Conservation (phyloP, 2,797 vertebrate genomes). For the Bradypodion pumilum region DNA sequence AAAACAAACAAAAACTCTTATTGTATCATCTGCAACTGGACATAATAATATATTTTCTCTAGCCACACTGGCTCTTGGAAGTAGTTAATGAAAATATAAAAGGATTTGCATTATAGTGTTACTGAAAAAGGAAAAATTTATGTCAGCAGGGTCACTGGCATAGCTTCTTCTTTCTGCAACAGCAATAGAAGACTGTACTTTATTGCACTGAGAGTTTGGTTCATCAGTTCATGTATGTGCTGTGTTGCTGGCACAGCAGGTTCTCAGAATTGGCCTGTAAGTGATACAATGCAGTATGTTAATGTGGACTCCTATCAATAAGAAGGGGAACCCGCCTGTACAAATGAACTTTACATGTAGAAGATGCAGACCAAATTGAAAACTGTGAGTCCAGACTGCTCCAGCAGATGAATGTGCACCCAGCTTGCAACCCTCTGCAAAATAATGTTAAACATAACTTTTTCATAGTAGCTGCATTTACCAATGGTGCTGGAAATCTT, state of each 20-base stretch:
- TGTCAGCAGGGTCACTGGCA: not conserved
- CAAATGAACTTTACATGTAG: slow-evolving; percentile 26
- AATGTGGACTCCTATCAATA: not conserved
- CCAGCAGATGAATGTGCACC: slow-evolving; percentile 35
- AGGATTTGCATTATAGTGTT: not conserved
- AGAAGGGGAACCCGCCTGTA: not conserved
- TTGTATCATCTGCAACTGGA: not conserved
- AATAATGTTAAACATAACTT: slow-evolving; percentile 36
- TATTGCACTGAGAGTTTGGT: not conserved
- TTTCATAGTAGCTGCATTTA: slow-evolving; percentile 30
- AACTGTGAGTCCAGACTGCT: not conserved
- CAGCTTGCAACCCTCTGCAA: slow-evolving; percentile 3
- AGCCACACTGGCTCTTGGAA: not conserved
- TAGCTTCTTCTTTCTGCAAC: not conserved
- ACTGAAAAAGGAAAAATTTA: not conserved
- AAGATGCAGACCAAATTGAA: slow-evolving; percentile 7
- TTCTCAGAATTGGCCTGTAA: slow-evolving; percentile 18
- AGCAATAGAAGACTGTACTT: slow-evolving; percentile 6
- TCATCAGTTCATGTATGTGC: not conserved
- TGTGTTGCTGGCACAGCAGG: not conserved
- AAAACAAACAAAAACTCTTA: too few relatives aligned
- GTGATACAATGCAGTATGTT: slow-evolving; percentile 8
- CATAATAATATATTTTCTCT: not conserved
- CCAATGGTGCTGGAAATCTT: slow-evolving; percentile 40
- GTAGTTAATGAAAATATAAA: not conserved